Conservation (phyloP, 1,140 invertebrate species). For the Lasaia peninsularis region DNA sequence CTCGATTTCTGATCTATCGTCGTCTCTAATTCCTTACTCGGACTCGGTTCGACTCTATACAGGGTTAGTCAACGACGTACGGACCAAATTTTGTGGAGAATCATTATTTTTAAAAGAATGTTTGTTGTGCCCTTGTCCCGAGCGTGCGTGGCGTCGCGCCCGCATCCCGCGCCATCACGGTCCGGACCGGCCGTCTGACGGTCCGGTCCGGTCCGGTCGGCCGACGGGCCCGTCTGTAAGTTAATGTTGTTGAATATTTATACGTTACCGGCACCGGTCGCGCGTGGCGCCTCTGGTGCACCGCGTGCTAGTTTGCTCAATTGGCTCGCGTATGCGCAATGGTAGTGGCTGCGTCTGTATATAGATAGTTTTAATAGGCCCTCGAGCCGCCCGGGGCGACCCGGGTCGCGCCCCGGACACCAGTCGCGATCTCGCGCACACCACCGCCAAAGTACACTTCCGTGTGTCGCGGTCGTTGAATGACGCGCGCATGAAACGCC, state of each 20-base stretch:
- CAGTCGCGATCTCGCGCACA: constrained; percentile 27
- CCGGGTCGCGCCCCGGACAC: constrained; percentile 21
- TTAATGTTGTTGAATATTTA: constrained; percentile 51
- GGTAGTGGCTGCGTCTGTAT: constrained; percentile 61
- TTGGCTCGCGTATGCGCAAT: constrained; percentile 57
- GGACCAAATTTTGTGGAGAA: constrained; percentile 51
- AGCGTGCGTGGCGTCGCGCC: constrained; percentile 34
- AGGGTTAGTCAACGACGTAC: constrained; percentile 56
- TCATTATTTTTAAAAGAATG: constrained; percentile 44
- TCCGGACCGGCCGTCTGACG: constrained; percentile 16
- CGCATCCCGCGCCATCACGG: constrained; percentile 15
- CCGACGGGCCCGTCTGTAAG: constrained; percentile 29
- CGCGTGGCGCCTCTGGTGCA: constrained; percentile 20
- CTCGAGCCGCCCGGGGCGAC: constrained; percentile 38
- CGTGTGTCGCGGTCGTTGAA: constrained; percentile 8
- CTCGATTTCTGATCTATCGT: constrained; percentile 52
- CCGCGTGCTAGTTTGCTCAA: constrained; percentile 57
- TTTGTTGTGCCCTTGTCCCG: constrained; percentile 46
- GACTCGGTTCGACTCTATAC: constrained; percentile 47
- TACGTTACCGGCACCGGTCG: constrained; percentile 29
- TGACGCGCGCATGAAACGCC: not conserved
- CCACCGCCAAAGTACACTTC: constrained; percentile 18
- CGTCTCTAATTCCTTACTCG: constrained; percentile 46
- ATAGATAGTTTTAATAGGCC: constrained; percentile 58
- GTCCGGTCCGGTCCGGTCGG: constrained; percentile 13